Percentiles rank a stretch among this genome's conserved stretches.
Evolutionary conservation across 2,797 vertebrate genomes (phyloP).

Genomic region (Allochrocebus solatus): DNA sequence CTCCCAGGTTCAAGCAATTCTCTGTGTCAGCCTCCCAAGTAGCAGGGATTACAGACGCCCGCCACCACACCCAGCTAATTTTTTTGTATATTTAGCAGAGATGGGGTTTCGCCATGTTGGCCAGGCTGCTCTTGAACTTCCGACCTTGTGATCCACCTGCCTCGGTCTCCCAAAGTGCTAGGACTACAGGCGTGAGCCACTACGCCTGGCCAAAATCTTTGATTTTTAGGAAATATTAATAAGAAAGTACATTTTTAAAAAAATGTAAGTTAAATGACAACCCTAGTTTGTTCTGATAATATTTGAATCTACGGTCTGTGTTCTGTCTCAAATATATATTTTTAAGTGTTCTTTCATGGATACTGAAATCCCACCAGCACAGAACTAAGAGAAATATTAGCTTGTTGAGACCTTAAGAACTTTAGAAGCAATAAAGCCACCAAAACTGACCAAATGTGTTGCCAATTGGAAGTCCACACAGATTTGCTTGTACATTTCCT

Average conservation of each 20-base stretch:
- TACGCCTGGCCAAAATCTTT: neutral
- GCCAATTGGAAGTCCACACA: neutral
- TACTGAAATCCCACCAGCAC: neutral
- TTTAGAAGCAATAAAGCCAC: neutral
- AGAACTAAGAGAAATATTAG: slow-evolving; percentile 6
- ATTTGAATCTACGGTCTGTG: neutral
- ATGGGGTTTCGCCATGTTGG: neutral
- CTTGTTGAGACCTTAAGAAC: neutral
- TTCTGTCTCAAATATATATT: neutral
- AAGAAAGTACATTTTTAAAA: neutral
- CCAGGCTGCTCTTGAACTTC: neutral
- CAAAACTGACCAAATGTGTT: neutral
- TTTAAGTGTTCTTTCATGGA: neutral
- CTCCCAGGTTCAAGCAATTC: neutral
- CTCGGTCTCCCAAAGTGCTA: neutral
- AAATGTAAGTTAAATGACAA: neutral
- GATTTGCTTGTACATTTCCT: neutral
- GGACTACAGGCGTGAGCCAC: neutral
- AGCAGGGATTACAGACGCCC: neutral
- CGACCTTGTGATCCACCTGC: neutral
- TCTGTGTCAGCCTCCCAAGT: neutral
- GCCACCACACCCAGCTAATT: neutral
- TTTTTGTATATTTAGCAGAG: neutral
- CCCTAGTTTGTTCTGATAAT: neutral
- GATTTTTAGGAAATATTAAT: slow-evolving; percentile 37